These are phyloP conservation scores for Platynereis dumerilii DNA, from an alignment of 2,888 invertebrate genomes.

Conservation along the genomic window DNA sequence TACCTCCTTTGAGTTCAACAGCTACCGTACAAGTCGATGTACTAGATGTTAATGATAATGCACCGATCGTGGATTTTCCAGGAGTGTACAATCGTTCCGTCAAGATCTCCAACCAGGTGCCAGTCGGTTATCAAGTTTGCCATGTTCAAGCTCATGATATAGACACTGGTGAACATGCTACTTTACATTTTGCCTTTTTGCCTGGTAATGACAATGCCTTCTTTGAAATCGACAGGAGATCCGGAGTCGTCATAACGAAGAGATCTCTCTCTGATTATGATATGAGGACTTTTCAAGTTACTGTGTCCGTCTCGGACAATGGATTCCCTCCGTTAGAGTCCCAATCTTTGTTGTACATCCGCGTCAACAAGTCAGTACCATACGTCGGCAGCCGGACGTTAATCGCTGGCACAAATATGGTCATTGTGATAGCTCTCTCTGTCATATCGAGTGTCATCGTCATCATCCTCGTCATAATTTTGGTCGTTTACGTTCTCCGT, in stretches of 20 bases:
- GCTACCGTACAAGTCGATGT: conserved; percentile 19
- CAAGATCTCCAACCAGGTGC: conserved; percentile 19
- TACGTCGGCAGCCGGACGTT: conserved; percentile 9
- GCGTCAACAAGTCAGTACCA: conserved; percentile 18
- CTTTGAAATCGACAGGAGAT: conserved; percentile 14
- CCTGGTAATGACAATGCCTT: conserved; percentile 8
- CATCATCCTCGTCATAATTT: conserved; percentile 16
- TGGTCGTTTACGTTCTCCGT: too few relatives aligned
- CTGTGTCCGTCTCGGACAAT: conserved; percentile 16
- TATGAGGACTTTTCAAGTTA: conserved; percentile 11
- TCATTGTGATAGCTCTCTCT: conserved; percentile 22
- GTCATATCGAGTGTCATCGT: conserved; percentile 20
- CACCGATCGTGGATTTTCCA: conserved; percentile 26
- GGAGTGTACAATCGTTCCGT: conserved; percentile 20
- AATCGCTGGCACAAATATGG: conserved; percentile 19
- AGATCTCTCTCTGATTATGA: conserved; percentile 12
- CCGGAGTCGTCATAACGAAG: conserved; percentile 16
- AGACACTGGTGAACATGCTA: conserved; percentile 21
- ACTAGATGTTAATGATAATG: conserved; percentile 26
- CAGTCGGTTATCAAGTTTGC: conserved; percentile 17
- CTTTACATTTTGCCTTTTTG: not conserved
- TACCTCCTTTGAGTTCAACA: conserved; percentile 12
- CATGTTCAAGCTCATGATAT: conserved; percentile 22
- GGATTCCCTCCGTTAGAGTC: conserved; percentile 13
- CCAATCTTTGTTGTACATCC: conserved; percentile 14